Evolutionary conservation across 37 sponge, comb jelly and placozoan species (phyloP).

Genomic region (Crambe crambe): DNA sequence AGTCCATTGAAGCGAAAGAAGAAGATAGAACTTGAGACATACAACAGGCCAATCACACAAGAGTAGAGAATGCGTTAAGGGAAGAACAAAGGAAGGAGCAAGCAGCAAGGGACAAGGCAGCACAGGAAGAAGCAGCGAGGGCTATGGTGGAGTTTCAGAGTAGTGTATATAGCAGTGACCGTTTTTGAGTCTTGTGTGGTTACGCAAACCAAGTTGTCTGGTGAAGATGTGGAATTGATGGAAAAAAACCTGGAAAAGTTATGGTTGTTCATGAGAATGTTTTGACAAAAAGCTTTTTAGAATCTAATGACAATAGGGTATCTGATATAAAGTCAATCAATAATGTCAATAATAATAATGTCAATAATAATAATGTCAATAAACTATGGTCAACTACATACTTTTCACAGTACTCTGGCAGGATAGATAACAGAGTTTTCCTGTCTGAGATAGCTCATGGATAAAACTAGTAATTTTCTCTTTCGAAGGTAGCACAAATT

Average conservation of each 20-base stretch:
- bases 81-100: background rate
- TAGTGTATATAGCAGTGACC: background rate
- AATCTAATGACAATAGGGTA: background rate
- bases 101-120: background rate
- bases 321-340: background rate
- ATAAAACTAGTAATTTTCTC: background rate
- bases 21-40: background rate
- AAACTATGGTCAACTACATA: background rate
- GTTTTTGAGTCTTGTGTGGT: background rate
- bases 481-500: background rate
- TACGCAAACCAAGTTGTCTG: background rate
- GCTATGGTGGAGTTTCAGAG: background rate
- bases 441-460: background rate
- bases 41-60: constrained; percentile 50
- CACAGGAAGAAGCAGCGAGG: background rate
- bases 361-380: background rate
- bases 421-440: background rate
- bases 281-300: background rate
- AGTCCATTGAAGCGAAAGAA: constrained; percentile 50
- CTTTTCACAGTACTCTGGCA: background rate
- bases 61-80: constrained; percentile 13
- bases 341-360: background rate
- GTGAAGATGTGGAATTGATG: background rate
- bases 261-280: background rate
- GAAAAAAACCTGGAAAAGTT: background rate